These are phyloP conservation scores for Tyria jacobaeae DNA, from an alignment of 2,888 invertebrate genomes.

Conservation along the genomic window DNA sequence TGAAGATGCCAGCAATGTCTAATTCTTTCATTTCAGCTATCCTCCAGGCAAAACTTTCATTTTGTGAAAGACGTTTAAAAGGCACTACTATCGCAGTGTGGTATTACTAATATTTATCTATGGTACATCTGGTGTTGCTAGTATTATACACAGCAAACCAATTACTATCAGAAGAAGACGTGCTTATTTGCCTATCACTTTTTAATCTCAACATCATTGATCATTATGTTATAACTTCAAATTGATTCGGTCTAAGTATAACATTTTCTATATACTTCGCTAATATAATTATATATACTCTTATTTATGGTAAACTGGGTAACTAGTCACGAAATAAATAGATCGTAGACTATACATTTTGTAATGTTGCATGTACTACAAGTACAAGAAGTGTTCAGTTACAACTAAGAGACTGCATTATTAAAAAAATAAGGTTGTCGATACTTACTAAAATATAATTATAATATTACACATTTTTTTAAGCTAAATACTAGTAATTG, in stretches of 20 bases:
- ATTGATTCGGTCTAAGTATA: not conserved
- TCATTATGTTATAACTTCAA: not conserved
- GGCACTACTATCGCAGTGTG: not conserved
- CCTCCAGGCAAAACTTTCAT: too few species aligned
- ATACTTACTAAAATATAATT: constrained; percentile 42
- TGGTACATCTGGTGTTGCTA: not conserved
- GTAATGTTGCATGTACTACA: not conserved
- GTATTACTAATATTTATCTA: not conserved
- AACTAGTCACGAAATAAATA: not conserved
- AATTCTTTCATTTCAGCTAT: too few species aligned
- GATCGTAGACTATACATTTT: not conserved
- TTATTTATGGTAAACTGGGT: not conserved
- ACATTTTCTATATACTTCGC: too few species aligned
- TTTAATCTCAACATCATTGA: not conserved
- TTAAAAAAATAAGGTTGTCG: constrained; percentile 43
- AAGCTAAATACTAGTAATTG: constrained; percentile 39
- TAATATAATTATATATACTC: not conserved
- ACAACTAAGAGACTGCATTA: not conserved
- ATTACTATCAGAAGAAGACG: not conserved
- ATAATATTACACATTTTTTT: constrained; percentile 40
- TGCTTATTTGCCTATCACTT: not conserved
- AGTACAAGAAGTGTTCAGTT: not conserved
- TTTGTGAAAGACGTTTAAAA: too few species aligned
- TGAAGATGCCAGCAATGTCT: not conserved
- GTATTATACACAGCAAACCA: not conserved